Evolutionary conservation across 1,140 invertebrate species (phyloP).

Genomic region (Brachionus calyciflorus): DNA sequence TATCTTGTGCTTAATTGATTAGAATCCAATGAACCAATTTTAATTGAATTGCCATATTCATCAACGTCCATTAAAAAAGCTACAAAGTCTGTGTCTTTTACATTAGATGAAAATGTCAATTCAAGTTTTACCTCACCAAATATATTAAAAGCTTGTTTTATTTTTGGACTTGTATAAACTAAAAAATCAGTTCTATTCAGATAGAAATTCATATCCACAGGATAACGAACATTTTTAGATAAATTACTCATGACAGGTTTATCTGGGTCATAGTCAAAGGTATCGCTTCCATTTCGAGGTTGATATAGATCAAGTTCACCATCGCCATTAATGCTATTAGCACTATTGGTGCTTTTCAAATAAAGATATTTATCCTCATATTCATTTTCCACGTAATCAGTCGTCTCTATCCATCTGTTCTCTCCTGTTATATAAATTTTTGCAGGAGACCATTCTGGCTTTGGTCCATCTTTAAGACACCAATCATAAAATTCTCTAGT

Average conservation of each 20-base stretch:
- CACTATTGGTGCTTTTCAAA: not conserved
- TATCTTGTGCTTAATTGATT: constrained; percentile 12
- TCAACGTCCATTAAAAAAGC: too few species aligned
- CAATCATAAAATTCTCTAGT: constrained; percentile 31
- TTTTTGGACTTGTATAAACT: too few species aligned
- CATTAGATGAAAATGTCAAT: too few species aligned
- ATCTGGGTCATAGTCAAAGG: not conserved
- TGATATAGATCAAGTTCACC: too few species aligned
- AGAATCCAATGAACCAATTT: not conserved
- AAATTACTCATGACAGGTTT: not conserved
- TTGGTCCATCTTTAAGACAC: too few species aligned
- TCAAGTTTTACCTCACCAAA: too few species aligned
- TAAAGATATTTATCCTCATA: not conserved
- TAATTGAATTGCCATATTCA: not conserved
- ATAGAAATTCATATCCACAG: too few species aligned
- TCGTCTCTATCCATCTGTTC: not conserved
- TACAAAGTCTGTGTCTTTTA: too few species aligned
- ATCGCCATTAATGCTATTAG: not conserved
- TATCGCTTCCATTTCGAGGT: too few species aligned
- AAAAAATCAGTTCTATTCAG: too few species aligned
- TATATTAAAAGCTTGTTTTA: too few species aligned
- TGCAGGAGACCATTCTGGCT: not conserved
- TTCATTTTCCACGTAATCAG: not conserved
- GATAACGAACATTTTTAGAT: not conserved
- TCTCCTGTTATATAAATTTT: constrained; percentile 26